These are phyloP conservation scores for Danionella cerebrum DNA, from an alignment of 2,113 vertebrate species.

Conservation along the genomic window DNA sequence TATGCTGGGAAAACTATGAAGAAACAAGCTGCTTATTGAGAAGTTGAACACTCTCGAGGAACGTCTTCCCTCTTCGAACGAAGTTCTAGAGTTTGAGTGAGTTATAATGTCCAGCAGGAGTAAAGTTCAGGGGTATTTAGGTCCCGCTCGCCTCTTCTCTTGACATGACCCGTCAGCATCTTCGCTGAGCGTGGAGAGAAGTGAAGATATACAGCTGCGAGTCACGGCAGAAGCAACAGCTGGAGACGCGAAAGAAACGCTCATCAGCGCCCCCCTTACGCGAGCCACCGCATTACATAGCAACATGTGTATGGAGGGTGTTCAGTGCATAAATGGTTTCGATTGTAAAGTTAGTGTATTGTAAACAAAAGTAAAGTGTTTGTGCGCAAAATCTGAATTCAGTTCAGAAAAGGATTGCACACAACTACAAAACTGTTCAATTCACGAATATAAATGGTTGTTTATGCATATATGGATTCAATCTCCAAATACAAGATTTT, in stretches of 20 bases:
- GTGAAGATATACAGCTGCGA: conserved; percentile 16
- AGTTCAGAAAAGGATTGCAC: too few species aligned
- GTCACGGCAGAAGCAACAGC: neutral
- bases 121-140: neutral
- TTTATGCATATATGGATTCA: too few species aligned
- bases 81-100: neutral
- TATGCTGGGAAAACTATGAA: neutral
- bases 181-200: conserved; percentile 3
- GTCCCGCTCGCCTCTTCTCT: conserved; percentile 21
- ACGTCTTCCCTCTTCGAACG: neutral
- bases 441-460: too few species aligned
- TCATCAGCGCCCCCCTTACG: neutral
- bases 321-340: too few species aligned
- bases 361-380: too few species aligned
- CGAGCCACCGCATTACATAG: neutral
- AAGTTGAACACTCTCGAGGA: neutral
- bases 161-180: conserved; percentile 26
- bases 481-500: too few species aligned
- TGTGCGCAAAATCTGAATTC: too few species aligned
- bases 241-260: neutral
- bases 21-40: neutral
- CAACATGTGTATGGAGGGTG: neutral
- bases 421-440: too few species aligned
- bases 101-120: neutral
- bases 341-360: too few species aligned